These are phyloP conservation scores for Mamestra configurata DNA, from an alignment of 1,140 invertebrate species.

Conservation along the genomic window DNA sequence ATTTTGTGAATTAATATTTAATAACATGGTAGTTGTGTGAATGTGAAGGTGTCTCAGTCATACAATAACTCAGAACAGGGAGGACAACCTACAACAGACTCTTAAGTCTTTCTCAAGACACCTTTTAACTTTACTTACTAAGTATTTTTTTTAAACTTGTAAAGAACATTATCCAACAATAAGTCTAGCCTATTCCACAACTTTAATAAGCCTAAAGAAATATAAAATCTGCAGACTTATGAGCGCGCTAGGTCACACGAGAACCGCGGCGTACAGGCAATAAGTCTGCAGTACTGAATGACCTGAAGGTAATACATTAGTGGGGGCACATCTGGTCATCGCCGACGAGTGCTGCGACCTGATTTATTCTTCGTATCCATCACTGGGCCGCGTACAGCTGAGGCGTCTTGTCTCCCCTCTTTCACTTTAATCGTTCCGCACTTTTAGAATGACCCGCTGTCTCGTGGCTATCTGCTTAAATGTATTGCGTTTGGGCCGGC, in stretches of 20 bases:
- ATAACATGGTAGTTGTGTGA: conserved; percentile 15
- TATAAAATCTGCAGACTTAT: not conserved
- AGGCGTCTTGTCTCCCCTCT: conserved; percentile 74
- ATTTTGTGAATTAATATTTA: conserved; percentile 52
- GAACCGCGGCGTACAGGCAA: conserved; percentile 17
- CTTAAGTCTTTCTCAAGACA: too few species aligned
- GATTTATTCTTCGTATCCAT: conserved; percentile 84
- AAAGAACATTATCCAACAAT: not conserved
- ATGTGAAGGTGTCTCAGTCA: not conserved
- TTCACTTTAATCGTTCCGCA: conserved; percentile 65
- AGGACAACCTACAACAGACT: too few species aligned
- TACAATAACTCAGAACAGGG: too few species aligned
- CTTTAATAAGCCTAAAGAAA: conserved; percentile 13
- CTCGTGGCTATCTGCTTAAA: conserved; percentile 10
- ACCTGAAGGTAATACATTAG: conserved; percentile 51
- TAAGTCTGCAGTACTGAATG: conserved; percentile 44
- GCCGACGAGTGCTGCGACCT: conserved; percentile 73
- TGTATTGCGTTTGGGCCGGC: conserved; percentile 27
- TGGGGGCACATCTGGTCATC: conserved; percentile 75
- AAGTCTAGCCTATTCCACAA: not conserved
- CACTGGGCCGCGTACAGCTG: conserved; percentile 73
- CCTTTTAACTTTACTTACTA: too few species aligned
- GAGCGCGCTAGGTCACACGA: not conserved
- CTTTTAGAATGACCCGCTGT: conserved; percentile 50
- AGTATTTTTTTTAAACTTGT: too few species aligned